Percentiles rank a stretch among this genome's conserved stretches.
phyloP scores from a whole-genome alignment of 1,140 invertebrate genomes.

The Halotydeus destructor region DNA sequence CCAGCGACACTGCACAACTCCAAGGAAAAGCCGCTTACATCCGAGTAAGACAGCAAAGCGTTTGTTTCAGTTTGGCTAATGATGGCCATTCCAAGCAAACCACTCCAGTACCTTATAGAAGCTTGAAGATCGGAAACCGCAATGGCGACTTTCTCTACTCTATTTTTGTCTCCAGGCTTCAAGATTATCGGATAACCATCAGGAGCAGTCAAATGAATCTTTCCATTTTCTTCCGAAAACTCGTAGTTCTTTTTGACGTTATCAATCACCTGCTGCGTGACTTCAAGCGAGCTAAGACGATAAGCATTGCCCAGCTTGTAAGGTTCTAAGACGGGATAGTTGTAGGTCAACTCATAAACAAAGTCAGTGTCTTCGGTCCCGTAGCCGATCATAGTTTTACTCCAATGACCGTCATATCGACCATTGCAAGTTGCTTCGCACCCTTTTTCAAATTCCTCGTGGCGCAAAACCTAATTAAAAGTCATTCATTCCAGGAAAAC shows the following conservation, averaged over 20 bases:
- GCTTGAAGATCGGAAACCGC: slow-evolving; percentile 50
- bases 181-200: slow-evolving; percentile 71
- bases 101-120: slow-evolving; percentile 59
- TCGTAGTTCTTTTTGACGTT: slow-evolving; percentile 41
- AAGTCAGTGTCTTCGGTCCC: slow-evolving; percentile 85
- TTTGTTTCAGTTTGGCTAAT: slow-evolving; percentile 28
- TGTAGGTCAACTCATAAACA: slow-evolving; percentile 91
- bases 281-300: slow-evolving; percentile 50
- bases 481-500: not conserved
- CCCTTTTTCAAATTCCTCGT: slow-evolving; percentile 90
- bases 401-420: slow-evolving; percentile 91
- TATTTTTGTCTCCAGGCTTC: slow-evolving; percentile 44
- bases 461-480: slow-evolving; percentile 51
- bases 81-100: slow-evolving; percentile 47
- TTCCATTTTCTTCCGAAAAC: slow-evolving; percentile 37
- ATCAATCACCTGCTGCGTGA: slow-evolving; percentile 45
- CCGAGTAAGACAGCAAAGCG: slow-evolving; percentile 38
- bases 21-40: slow-evolving; percentile 47
- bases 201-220: slow-evolving; percentile 44
- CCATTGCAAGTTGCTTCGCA: slow-evolving; percentile 81
- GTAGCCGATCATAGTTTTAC: slow-evolving; percentile 97
- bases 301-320: slow-evolving; percentile 82
- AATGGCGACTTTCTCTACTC: slow-evolving; percentile 55
- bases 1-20: slow-evolving; percentile 36
- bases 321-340: slow-evolving; percentile 69